Percentiles rank a stretch among this genome's conserved stretches.
Evolutionary conservation across 1,140 invertebrate species (phyloP).

Genomic region (Spodoptera litura): DNA sequence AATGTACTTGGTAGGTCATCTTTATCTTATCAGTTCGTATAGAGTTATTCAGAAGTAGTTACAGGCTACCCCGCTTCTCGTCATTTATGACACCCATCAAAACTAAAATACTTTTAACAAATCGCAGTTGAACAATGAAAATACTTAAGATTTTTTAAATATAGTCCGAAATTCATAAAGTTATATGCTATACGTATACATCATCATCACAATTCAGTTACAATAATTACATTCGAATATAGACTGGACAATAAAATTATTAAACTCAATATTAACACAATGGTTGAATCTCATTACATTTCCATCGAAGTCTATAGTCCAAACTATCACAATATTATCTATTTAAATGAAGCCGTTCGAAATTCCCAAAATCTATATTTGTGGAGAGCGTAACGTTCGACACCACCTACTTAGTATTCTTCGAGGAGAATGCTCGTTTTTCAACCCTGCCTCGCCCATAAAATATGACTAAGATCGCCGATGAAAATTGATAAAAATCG

Average conservation of each 20-base stretch:
- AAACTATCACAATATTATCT: conserved; percentile 18
- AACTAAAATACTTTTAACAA: too few relatives aligned
- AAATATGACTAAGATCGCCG: conserved; percentile 45
- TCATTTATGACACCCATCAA: too few relatives aligned
- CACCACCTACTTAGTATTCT: conserved; percentile 41
- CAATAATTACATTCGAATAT: neutral
- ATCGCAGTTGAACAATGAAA: neutral
- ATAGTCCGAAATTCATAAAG: neutral
- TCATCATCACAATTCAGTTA: too few relatives aligned
- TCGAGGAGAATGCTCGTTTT: conserved; percentile 41
- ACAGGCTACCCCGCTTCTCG: too few relatives aligned
- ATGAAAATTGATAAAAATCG: conserved; percentile 50
- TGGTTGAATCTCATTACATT: conserved; percentile 20
- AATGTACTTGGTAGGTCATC: too few relatives aligned
- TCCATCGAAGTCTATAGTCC: neutral
- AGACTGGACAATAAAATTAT: too few relatives aligned
- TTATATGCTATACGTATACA: too few relatives aligned
- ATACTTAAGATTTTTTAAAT: neutral
- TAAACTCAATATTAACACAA: neutral
- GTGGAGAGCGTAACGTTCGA: conserved; percentile 20
- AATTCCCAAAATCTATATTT: conserved; percentile 43
- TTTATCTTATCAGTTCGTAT: too few relatives aligned
- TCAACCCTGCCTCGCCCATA: conserved; percentile 41
- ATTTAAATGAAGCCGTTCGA: conserved; percentile 17
- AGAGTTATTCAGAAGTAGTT: too few relatives aligned